Base-by-base conservation (phyloP, 92 coral and sea anemone species). In the Bergia sp. region DNA sequence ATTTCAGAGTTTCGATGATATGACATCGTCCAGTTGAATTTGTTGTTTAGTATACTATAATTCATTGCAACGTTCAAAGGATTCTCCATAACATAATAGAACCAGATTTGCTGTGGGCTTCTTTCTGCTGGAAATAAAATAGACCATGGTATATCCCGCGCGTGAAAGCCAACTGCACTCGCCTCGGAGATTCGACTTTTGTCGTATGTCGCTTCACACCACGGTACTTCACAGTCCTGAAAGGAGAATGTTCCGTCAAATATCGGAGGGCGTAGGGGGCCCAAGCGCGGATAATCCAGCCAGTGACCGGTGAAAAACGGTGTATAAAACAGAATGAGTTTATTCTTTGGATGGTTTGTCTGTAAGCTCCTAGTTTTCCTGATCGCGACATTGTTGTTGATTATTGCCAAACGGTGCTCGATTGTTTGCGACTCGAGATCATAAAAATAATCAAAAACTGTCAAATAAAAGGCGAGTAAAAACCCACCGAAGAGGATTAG, bases 21-120 rank as follows among this genome's bases (percentile, higher is more conserved):
- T 23, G 98, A 89, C 98, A 95, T 95, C 3, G 98, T 95, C 98
- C 98, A 95, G 72, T 95, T 95, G 66, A 95, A 95, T 12, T 90
- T 72, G 21, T 83, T 82, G 5, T 82, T 92, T 39, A 88, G 84
- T 4, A 82, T 85, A 18, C 77, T 40, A 11, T 29, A 29, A 23
- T 85, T 45, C 80, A 91, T 58, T 20, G 75, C 3, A 18, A 91
- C 93, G 67, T 90, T 88, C 39, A 49, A 65, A 0, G 98, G 98
- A 74, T 90, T 95, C 49, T 95, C 98, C 90, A 95, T 86, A 15
- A 91, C 91, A 76, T 82, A 95, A 47, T 95, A 95, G 80, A 95
- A 95, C 98, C 98, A 95, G 55, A 95, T 86, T 86, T 95, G 98
- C 9, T 89, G 55, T 16, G 91, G n/a, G 15, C 73, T 80, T 50